These are phyloP conservation scores for Epinotia brunnichana DNA, from an alignment of 2,888 invertebrate species.

Conservation along the genomic window DNA sequence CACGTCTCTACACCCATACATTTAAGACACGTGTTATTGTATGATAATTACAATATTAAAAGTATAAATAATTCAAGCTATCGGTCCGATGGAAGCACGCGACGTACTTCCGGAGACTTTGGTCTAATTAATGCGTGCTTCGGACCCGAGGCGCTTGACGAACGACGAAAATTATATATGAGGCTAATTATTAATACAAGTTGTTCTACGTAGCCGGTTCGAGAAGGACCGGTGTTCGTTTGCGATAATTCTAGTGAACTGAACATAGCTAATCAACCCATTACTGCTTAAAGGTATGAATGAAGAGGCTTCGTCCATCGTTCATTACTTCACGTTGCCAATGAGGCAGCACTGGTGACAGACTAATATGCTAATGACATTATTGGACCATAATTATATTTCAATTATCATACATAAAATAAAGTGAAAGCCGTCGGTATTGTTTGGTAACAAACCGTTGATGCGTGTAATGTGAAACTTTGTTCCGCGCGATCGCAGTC, in stretches of 20 bases:
- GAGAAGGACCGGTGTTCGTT: conserved; percentile 12
- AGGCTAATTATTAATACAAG: conserved; percentile 57
- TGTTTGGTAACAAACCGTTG: conserved; percentile 27
- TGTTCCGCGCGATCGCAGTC: conserved; percentile 20
- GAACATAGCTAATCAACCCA: conserved; percentile 1
- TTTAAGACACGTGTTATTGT: conserved; percentile 55
- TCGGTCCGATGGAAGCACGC: conserved; percentile 76
- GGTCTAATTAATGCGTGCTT: conserved; percentile 72
- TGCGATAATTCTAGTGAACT: not conserved
- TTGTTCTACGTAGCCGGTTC: conserved; percentile 36
- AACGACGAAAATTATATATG: conserved; percentile 70
- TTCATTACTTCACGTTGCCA: not conserved
- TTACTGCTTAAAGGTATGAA: not conserved
- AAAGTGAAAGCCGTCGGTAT: conserved; percentile 27
- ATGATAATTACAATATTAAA: conserved; percentile 82
- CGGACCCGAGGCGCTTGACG: conserved; percentile 67
- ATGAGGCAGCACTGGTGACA: conserved; percentile 1
- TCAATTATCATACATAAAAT: too few relatives aligned
- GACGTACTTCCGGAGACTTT: conserved; percentile 77
- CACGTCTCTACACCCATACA: conserved; percentile 14
- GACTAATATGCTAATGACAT: not conserved
- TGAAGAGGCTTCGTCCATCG: not conserved
- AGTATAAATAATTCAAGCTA: conserved; percentile 83
- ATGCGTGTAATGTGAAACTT: conserved; percentile 33
- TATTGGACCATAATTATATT: too few relatives aligned